Evolutionary conservation across 53 echinoderm and acorn worm genomes (phyloP).

Genomic region (Holothuria scabra): DNA sequence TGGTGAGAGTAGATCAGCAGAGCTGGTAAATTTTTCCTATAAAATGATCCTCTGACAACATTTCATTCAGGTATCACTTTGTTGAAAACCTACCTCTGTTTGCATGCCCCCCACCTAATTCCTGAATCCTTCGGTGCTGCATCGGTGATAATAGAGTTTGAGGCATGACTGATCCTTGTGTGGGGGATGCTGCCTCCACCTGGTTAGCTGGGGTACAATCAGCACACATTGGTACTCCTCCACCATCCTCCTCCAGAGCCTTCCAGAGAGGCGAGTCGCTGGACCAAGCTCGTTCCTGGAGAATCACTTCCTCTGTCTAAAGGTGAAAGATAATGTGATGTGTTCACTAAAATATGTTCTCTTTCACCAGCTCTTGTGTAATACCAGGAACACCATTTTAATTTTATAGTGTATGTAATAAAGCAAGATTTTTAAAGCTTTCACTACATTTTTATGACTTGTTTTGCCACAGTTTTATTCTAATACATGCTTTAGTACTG

Average conservation of each 20-base stretch:
- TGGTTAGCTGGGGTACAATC: slow-evolving; percentile 78
- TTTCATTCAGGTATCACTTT: too few species aligned
- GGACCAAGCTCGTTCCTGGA: slow-evolving; percentile 87
- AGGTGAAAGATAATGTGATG: neutral
- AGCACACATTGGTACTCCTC: slow-evolving; percentile 81
- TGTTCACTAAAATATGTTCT: neutral
- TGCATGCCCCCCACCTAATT: slow-evolving; percentile 57
- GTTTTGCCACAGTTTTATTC: too few species aligned
- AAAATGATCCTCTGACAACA: too few species aligned
- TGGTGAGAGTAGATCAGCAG: too few species aligned
- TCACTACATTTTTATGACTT: too few species aligned
- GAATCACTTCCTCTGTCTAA: slow-evolving; percentile 90
- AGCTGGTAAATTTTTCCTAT: too few species aligned
- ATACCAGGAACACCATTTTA: too few species aligned
- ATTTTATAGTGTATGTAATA: too few species aligned
- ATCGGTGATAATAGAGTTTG: slow-evolving; percentile 71
- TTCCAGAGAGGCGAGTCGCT: slow-evolving; percentile 89
- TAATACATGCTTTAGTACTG: too few species aligned
- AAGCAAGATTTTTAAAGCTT: too few species aligned
- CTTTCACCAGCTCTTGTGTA: too few species aligned
- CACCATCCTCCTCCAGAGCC: slow-evolving; percentile 66
- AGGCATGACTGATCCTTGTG: slow-evolving; percentile 22
- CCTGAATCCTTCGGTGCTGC: slow-evolving; percentile 74
- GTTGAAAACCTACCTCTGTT: slow-evolving; percentile 49
- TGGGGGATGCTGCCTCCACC: slow-evolving; percentile 39